phyloP scores from a whole-genome alignment of 1,140 invertebrate genomes.

The Caerostris extrusa region DNA sequence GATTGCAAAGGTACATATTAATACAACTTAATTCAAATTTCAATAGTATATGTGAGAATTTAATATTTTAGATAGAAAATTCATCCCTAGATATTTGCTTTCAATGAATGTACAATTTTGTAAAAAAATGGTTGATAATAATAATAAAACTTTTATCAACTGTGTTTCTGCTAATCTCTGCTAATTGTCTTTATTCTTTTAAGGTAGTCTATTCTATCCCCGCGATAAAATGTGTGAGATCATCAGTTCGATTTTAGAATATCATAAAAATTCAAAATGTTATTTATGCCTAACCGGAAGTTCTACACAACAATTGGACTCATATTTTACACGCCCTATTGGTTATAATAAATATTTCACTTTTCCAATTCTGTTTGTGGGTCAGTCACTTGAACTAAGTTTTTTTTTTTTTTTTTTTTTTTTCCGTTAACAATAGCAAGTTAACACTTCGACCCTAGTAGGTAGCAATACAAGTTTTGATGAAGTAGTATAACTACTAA shows the following conservation, averaged over 20 bases:
- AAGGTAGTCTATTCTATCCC: constrained; percentile 52
- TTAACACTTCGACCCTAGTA: constrained; percentile 49
- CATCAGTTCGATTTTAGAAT: constrained; percentile 31
- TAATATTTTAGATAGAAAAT: too few species aligned
- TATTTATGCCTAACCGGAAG: constrained; percentile 52
- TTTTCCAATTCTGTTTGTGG: background rate
- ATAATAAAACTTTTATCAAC: background rate
- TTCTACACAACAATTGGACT: constrained; percentile 67
- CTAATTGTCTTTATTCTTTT: background rate
- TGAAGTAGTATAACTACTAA: constrained; percentile 64
- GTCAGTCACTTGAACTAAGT: background rate
- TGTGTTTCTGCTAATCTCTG: constrained; percentile 57
- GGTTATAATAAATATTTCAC: constrained; percentile 35
- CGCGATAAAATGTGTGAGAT: constrained; percentile 53
- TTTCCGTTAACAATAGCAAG: constrained; percentile 33
- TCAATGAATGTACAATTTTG: background rate
- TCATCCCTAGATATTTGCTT: background rate
- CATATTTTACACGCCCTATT: constrained; percentile 55
- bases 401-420: background rate
- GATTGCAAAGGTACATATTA: too few species aligned
- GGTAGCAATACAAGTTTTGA: constrained; percentile 63
- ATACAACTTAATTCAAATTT: too few species aligned
- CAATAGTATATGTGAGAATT: too few species aligned
- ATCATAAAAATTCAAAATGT: constrained; percentile 72
- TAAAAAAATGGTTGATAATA: background rate